Percentiles rank a stretch among this genome's conserved stretches.
Conservation (phyloP, 2,797 vertebrate genomes). For the Lerista edwardsae region DNA sequence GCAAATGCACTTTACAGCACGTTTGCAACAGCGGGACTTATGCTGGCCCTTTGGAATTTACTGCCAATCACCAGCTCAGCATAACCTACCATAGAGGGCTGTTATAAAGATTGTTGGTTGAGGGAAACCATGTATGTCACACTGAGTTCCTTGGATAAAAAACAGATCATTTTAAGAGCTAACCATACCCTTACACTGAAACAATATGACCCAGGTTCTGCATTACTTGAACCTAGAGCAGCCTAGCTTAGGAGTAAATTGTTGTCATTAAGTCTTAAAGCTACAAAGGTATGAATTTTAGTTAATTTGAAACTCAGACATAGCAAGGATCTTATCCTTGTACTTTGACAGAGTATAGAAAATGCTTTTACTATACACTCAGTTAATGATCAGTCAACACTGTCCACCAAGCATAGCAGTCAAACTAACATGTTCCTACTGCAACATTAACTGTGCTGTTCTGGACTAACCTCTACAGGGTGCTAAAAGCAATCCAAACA, state of each 20-base stretch:
- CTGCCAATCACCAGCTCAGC: too few species aligned
- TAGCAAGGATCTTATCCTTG: too few species aligned
- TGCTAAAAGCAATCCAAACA: neutral
- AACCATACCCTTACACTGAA: neutral
- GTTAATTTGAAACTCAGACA: too few species aligned
- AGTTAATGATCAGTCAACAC: neutral
- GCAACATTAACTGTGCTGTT: neutral
- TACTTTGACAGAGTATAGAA: neutral
- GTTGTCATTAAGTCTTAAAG: neutral
- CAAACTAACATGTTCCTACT: neutral
- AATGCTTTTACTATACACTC: neutral
- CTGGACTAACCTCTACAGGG: neutral
- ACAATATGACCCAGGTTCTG: neutral
- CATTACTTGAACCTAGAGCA: neutral
- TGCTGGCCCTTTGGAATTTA: too few species aligned
- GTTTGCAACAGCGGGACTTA: too few species aligned
- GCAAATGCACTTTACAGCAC: too few species aligned
- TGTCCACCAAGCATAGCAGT: neutral
- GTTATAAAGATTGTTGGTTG: too few species aligned
- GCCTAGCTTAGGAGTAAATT: neutral
- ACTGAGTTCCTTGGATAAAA: too few species aligned
- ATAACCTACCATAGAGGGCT: too few species aligned
- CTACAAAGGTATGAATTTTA: neutral
- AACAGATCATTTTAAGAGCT: too few species aligned
- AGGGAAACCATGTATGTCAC: too few species aligned